These are phyloP conservation scores for Otolemur crassicaudatus DNA, from an alignment of 2,797 vertebrate genomes.

Conservation along the genomic window DNA sequence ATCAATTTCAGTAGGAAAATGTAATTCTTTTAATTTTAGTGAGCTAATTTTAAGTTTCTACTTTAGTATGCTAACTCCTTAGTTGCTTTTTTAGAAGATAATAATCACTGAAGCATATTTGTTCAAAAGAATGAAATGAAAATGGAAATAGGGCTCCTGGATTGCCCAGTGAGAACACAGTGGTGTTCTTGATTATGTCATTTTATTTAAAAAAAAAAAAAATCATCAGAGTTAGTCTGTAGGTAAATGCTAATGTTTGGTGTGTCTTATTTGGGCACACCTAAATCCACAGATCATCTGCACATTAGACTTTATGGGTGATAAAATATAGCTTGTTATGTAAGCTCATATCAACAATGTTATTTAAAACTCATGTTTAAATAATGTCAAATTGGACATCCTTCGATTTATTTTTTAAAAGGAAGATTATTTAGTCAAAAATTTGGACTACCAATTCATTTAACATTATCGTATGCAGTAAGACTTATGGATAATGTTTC, in stretches of 20 bases:
- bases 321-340: slow-evolving; percentile 18
- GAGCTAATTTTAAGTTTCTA: slow-evolving; percentile 46
- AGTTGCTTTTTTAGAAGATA: slow-evolving; percentile 35
- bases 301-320: slow-evolving; percentile 3
- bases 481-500: slow-evolving; percentile 4
- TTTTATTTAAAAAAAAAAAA: slow-evolving; percentile 23
- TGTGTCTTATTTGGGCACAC: neutral
- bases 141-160: slow-evolving; percentile 1
- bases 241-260: neutral
- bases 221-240: neutral
- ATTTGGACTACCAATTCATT: slow-evolving; percentile 10
- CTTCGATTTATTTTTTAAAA: neutral
- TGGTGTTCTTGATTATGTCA: neutral
- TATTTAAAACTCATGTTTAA: slow-evolving; percentile 49
- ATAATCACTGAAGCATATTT: slow-evolving; percentile 29
- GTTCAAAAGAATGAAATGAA: slow-evolving; percentile 50
- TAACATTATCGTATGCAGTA: neutral
- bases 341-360: slow-evolving; percentile 38
- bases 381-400: slow-evolving; percentile 10
- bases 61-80: neutral
- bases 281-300: neutral
- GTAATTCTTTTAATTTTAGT: slow-evolving; percentile 36
- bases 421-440: slow-evolving; percentile 49
- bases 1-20: slow-evolving; percentile 21
- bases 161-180: slow-evolving; percentile 33